Evolutionary conservation across 2,888 invertebrate genomes (phyloP), one percentile per base, ranked within the genome.

Genomic region (Monopis laevigella): DNA sequence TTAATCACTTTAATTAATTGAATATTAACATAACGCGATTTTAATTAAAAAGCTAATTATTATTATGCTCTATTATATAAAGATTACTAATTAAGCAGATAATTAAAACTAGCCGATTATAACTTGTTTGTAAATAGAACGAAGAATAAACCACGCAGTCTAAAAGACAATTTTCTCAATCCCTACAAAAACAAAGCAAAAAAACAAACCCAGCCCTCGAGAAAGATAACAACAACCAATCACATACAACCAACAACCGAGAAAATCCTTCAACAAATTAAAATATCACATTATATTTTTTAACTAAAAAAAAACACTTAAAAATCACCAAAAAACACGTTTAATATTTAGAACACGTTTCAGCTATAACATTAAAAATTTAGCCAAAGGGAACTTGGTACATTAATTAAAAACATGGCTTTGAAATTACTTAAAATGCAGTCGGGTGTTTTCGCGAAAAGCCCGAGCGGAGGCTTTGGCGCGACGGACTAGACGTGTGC

Each of bases 121-220:
- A n/a, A n/a, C n/a, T n/a, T n/a, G n/a, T n/a, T n/a, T n/a, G n/a
- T n/a, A n/a, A n/a, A n/a, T n/a, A 36, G 36, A 4, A 6, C 5
- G 21, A 36, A 36, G 34, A n/a, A n/a, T n/a, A n/a, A n/a, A n/a
- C n/a, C n/a, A n/a, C n/a, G n/a, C n/a, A 34, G 17, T 12, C 34
- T 18, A 10, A 34, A 21, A 36, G 36, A 36, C 36, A 36, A 36
- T 21, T 36, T 36, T 36, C 36, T 11, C 21, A 11, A 21, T 19
- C 36, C 36, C 19, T 21, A 19, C 19, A 36, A 36, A 36, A 36
- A 36, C 36, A 36, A 36, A 36, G 36, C n/a, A 12, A 13, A 36
- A 36, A 36, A 36, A 36, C 36, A 36, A 29, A 29, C 14, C 34
- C 19, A 36, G 21, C 21, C 36, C 36, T n/a, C 36, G 21, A 36